phyloP scores from a whole-genome alignment of 2,888 invertebrate genomes.

The Sycophila texana region DNA sequence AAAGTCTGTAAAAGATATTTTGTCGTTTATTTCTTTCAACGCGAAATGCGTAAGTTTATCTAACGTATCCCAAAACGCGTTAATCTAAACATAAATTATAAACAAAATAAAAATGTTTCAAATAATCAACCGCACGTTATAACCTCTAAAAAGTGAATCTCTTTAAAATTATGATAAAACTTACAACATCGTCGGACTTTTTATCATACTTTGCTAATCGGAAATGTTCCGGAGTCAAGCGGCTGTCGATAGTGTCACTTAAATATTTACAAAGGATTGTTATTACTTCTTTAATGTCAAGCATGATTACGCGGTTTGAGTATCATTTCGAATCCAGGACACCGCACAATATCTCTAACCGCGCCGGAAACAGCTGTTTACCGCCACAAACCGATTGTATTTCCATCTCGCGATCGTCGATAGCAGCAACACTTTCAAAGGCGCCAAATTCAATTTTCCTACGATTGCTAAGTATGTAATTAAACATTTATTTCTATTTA shows the following conservation, averaged over 20 bases:
- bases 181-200: constrained; percentile 67
- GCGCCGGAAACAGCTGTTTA: constrained; percentile 21
- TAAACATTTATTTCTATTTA: too few relatives aligned
- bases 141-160: constrained; percentile 41
- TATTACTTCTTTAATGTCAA: constrained; percentile 70
- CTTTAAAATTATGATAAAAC: constrained; percentile 54
- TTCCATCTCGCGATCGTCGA: background rate
- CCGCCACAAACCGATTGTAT: background rate
- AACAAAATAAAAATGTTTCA: background rate
- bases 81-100: constrained; percentile 39
- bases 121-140: constrained; percentile 13
- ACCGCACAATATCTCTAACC: background rate
- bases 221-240: constrained; percentile 72
- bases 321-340: constrained; percentile 42
- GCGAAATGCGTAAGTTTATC: constrained; percentile 51
- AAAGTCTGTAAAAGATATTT: constrained; percentile 44
- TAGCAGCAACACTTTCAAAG: background rate
- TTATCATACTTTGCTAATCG: constrained; percentile 71
- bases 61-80: constrained; percentile 56
- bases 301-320: constrained; percentile 61
- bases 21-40: constrained; percentile 47
- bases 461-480: too few relatives aligned
- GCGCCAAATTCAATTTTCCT: background rate
- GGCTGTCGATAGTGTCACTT: constrained; percentile 63
- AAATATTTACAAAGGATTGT: constrained; percentile 71